phyloP scores from a whole-genome alignment of 2,113 vertebrate species.

The Xiphophorus hellerii region DNA sequence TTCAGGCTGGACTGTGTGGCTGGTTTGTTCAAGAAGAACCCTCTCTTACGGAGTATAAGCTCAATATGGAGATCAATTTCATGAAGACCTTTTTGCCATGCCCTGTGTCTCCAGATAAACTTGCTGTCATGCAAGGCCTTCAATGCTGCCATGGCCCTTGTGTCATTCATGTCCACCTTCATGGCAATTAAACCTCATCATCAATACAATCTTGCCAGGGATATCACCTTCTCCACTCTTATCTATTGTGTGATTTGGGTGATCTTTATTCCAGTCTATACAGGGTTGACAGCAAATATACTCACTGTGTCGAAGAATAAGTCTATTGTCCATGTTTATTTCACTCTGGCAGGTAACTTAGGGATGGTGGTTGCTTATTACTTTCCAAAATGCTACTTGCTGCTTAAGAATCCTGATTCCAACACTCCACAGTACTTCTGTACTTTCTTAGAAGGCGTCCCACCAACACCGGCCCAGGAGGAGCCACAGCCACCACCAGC shows the following conservation, averaged over 20 bases:
- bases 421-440: conserved; percentile 83
- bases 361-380: conserved; percentile 81
- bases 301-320: conserved; percentile 25
- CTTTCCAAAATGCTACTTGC: conserved; percentile 86
- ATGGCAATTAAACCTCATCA: conserved; percentile 79
- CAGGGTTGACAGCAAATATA: conserved; percentile 50
- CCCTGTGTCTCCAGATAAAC: conserved; percentile 72
- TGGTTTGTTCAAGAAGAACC: conserved; percentile 65
- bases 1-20: conserved; percentile 75
- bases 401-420: conserved; percentile 80
- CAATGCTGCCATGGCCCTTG: conserved; percentile 73
- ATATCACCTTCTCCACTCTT: conserved; percentile 85
- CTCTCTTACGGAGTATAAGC: conserved; percentile 47
- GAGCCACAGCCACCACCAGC: conserved; percentile 35
- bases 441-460: conserved; percentile 70
- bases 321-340: conserved; percentile 71
- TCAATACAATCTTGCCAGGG: conserved; percentile 84
- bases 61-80: conserved; percentile 68
- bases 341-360: conserved; percentile 75
- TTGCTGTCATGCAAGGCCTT: conserved; percentile 77
- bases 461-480: conserved; percentile 55
- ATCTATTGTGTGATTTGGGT: conserved; percentile 84
- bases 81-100: conserved; percentile 77
- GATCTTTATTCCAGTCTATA: conserved; percentile 83
- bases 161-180: conserved; percentile 90